These are phyloP conservation scores for Brachionus plicatilis DNA, from an alignment of 1,140 invertebrate species.

Conservation along the genomic window DNA sequence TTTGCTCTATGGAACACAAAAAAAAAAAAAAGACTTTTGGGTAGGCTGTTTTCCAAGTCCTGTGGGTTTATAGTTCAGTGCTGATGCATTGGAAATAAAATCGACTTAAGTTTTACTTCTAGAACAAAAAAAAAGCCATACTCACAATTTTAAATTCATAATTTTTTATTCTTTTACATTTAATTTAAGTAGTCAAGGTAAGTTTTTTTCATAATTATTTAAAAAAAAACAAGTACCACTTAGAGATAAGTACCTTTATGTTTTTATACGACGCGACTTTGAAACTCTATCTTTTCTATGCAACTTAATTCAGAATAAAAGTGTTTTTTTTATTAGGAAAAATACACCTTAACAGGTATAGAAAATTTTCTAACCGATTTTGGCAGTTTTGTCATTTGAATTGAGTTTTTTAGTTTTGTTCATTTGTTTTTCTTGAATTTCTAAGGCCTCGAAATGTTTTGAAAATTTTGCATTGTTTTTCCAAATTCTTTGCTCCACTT, in stretches of 20 bases:
- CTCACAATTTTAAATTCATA: not conserved
- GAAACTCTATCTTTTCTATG: not conserved
- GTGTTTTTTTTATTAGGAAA: constrained; percentile 3
- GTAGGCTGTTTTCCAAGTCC: not conserved
- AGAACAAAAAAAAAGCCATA: not conserved
- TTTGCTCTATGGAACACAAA: not conserved
- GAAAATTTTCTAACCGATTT: constrained; percentile 6
- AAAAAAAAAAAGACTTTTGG: not conserved
- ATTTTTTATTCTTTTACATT: not conserved
- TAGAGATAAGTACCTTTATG: constrained; percentile 4
- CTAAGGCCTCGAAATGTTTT: not conserved
- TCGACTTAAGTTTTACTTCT: not conserved
- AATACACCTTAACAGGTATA: constrained; percentile 20
- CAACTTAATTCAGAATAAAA: constrained; percentile 2
- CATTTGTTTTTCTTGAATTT: not conserved
- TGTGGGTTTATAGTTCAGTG: not conserved
- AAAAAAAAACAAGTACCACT: constrained; percentile 20
- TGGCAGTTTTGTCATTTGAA: not conserved
- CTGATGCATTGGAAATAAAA: not conserved
- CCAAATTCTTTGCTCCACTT: not conserved
- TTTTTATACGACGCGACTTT: constrained; percentile 14
- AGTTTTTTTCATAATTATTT: not conserved
- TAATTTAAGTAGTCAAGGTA: constrained; percentile 23
- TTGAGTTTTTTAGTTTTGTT: constrained; percentile 4
- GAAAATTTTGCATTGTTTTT: not conserved